phyloP scores from a whole-genome alignment of 2,113 vertebrate genomes.

The Stegostoma tigrinum region DNA sequence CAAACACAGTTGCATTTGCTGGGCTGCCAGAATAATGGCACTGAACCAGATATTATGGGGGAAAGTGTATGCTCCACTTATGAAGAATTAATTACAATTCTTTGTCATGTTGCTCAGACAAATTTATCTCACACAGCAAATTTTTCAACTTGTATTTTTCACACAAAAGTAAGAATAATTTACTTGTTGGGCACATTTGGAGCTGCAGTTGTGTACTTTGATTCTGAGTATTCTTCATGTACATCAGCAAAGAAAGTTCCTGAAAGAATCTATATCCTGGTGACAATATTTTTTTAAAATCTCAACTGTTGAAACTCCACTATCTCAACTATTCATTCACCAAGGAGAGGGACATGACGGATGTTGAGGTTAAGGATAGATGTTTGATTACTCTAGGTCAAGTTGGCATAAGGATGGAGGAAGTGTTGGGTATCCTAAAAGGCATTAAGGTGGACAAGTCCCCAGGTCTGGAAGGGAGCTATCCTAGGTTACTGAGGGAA shows the following conservation, averaged over 20 bases:
- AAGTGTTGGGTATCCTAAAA: too few relatives aligned
- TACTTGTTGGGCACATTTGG: background rate
- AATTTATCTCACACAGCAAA: background rate
- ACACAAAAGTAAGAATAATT: background rate
- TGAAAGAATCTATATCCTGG: background rate
- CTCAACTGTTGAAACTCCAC: too few relatives aligned
- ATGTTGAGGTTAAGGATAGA: too few relatives aligned
- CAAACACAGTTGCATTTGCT: background rate
- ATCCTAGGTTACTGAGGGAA: too few relatives aligned
- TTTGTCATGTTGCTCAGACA: background rate
- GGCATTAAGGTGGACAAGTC: too few relatives aligned
- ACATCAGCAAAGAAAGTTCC: background rate
- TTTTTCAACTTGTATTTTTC: background rate
- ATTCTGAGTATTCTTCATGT: background rate
- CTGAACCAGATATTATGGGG: background rate
- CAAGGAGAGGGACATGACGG: too few relatives aligned
- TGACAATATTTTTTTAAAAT: background rate
- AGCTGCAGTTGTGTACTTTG: background rate
- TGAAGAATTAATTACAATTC: background rate
- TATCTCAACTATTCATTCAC: too few relatives aligned
- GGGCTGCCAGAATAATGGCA: background rate
- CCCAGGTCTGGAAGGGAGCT: too few relatives aligned
- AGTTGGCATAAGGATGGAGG: too few relatives aligned
- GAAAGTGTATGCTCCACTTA: background rate
- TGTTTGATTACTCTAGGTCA: too few relatives aligned